Base-by-base conservation (phyloP, 2,113 vertebrate species). In the Osmerus eperlanus region DNA sequence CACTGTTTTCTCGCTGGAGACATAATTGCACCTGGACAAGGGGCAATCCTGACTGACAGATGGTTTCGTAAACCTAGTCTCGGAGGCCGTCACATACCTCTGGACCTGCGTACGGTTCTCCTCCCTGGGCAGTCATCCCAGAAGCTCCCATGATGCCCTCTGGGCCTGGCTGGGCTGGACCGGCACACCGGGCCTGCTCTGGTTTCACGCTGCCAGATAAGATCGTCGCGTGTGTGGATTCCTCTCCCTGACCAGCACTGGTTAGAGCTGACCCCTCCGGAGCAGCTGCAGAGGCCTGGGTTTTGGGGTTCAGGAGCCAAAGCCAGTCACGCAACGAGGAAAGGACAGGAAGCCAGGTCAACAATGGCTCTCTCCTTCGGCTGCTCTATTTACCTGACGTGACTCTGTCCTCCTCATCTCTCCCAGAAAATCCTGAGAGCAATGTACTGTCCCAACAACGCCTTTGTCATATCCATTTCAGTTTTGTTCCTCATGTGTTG, bases 181-280 rank as follows among this genome's bases (percentile, higher is more conserved):
- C 72, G 73, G 73, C 66, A 70, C 77, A 67, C 78, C 67, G 74
- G 73, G 64, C 72, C 83, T 75, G 73, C 81, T 90, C 76, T 78
- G 75, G 82, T 90, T 90, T 89, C 86, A 78, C 7, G 51, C 65
- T 54, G 55, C 28, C 68, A 86, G 90, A 91, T 89, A 90, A 85
- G 76, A 91, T 90, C 86, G 47, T 79, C 75, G 80, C 76, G 66
- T 79, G 74, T 83, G 60, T 81, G 81, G 83, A 80, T 83, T 89
- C 77, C 82, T 84, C 81, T 87, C 78, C 70, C 78, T 73, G 78
- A 83, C 67, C 74, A 78, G 73, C 72, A 25, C 77, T 72, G 67
- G 61, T 72, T 71, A 76, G 32, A 47, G 61, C 70, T 83, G 77
- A 81, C 69, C 70, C 66, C 78, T 70, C 41, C 36, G 51, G 67